Base-by-base conservation (phyloP, 2,797 vertebrate species). In the Arvicola amphibius region DNA sequence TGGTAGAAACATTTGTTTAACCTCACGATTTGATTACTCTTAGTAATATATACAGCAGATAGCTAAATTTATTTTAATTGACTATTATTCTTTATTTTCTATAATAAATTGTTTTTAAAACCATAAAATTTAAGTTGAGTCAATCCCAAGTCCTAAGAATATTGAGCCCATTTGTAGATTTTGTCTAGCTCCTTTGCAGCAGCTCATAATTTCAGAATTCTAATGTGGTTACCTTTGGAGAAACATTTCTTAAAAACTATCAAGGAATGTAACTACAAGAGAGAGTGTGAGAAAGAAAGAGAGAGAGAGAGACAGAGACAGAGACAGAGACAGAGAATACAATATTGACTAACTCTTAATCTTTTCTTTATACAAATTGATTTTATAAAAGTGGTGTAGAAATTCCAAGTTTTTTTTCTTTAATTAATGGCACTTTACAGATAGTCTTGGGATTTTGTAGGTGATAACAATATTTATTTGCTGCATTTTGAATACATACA, bases 381-480 rank as follows among this genome's bases (percentile, higher is more conserved):
- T 27, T 67, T 27, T 76, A 53, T 32, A 84, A 56, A 4, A 43
- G 10, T 81, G 2, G 40, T 53, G 0, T 78, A 91, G 9, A 40
- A 53, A 59, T 77, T 19, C 6, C 13, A 67, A 73, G 7, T 69
- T 95, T 92, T 87, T 53, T 53, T 17, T 14, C 5, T 25, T 69
- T 94, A 90, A 77, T 37, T 77, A 91, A 27, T 32, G 6, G 1
- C 21, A 83, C 83, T 94, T 91, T 92, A 86, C 65, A 93, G n/a
- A 69, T 63, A 69, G 86, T 91, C 10, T 5, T 61, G 29, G 48
- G 23, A 32, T 80, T 92, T 29, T 61, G 1, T 11, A 88, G 51
- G 19, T 59, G 48, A 77, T 59, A 77, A 37, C 12, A 37, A 40
- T 76, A 56, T 80, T 76, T 94, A 63, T 80, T 85, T 92, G 48